Base-by-base conservation (phyloP, 2,797 vertebrate genomes). In the Coranthus polyacanthus region DNA sequence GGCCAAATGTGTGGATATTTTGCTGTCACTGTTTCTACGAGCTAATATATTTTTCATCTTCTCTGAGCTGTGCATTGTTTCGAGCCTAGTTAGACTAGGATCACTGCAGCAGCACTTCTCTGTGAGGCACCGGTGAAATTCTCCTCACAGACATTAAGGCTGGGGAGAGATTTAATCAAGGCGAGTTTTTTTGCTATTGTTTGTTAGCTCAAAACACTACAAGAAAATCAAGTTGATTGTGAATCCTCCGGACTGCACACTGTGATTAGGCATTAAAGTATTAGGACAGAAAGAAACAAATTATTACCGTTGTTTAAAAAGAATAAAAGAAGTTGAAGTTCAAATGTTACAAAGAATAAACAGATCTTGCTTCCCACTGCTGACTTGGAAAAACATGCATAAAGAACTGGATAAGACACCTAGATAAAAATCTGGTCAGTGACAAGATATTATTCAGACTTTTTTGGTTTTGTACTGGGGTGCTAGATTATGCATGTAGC, bases 1-100 rank as follows among this genome's bases (percentile, higher is more conserved):
- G 60, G 73, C 65, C 57, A 83, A 75, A 66, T 43, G 24, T 3
- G 9, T 59, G 56, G 42, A 69, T 60, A 34, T 70, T 60, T 22
- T 45, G 50, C 18, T 6, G 46, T 55, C 54, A 18, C 29, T 20
- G 55, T 68, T 82, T 62, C 63, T 75, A 66, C 58, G 52, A 78
- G 62, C 41, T 42, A 21, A 43, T 54, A 9, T 24, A 43, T 45
- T 62, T 71, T 55, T 50, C 9, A 43, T 57, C 49, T 64, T n/a
- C 7, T 46, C 56, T 39, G 20, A 62, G 68, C 37, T 21, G 53
- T 59, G 34, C 10, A 39, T 65, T 66, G 70, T 45, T 75, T 58
- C 42, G 60, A 60, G 38, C 43, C 46, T 64, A 38, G 52, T 71
- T 64, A 38, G 54, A 42, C 42, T 21, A 15, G 39, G 47, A 63